Evolutionary conservation across 2,113 vertebrate genomes (phyloP), one percentile per base, ranked within the genome.

Genomic region (Microcebus tavaratra): DNA sequence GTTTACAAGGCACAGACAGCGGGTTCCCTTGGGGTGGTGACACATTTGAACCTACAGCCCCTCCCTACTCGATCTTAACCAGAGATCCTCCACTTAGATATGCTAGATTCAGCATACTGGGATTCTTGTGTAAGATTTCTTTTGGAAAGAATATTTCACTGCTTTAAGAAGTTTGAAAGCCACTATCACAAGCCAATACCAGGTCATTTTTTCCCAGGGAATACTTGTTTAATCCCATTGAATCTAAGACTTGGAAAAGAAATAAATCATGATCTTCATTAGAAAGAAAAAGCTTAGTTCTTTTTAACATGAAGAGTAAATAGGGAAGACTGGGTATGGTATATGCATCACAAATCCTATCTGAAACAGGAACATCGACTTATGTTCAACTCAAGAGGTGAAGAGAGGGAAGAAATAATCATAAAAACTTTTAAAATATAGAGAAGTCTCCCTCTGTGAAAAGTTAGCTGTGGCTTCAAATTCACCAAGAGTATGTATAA

Each of bases 391-490:
- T 82, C 48, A 45, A 61, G 4, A 29, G 21, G 20, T 23, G 27
- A 70, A 39, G 39, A 96, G 75, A 87, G 78, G 90, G 18, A 90
- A 88, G 95, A 96, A 91, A 0, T 21, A 87, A 45, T 81, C 92
- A 45, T 97, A 98, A 92, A 94, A 97, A 97, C 88, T 97, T 97
- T 94, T 93, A 97, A 98, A 97, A 96, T 87, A 6, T 59, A 10
- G 90, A 89, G 95, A 96, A 82, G 95, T 85, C 95, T 98, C 86
- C 95, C 81, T 94, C 97, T 96, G 94, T 96, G 97, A 97, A 97
- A 96, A 97, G 94, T 96, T 98, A 96, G 93, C 93, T 97, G 84
- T 3, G 67, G 92, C 96, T 98, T 98, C 97, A 98, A 97, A 98
- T 94, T 87, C 96, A 95, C 63, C 29, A 86, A 34, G 34, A 23